phyloP scores from a whole-genome alignment of 1,140 invertebrate genomes.

The Cydia amplana region DNA sequence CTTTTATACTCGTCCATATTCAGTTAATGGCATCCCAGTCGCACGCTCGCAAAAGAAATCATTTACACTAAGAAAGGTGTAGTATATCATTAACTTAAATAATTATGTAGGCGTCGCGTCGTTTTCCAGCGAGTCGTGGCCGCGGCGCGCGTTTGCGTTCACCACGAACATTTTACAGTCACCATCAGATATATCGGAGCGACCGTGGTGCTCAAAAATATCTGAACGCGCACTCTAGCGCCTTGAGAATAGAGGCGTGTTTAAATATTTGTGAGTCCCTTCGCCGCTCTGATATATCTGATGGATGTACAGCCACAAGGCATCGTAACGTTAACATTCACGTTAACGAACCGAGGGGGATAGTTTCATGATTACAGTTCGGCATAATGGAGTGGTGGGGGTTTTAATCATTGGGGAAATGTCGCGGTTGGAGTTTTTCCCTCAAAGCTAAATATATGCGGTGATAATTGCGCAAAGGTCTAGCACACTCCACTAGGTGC shows the following conservation, averaged over 20 bases:
- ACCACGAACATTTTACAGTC: background rate
- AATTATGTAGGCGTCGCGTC: slow-evolving; percentile 68
- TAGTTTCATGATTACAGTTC: slow-evolving; percentile 70
- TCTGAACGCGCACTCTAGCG: too few species aligned
- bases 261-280: too few species aligned
- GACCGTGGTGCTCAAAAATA: too few species aligned
- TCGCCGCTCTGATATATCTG: too few species aligned
- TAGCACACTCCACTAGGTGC: background rate
- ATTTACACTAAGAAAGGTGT: slow-evolving; percentile 68
- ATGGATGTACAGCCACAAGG: background rate
- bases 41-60: slow-evolving; percentile 57
- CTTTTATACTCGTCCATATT: slow-evolving; percentile 38
- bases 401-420: slow-evolving; percentile 77
- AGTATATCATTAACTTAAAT: slow-evolving; percentile 76
- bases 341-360: slow-evolving; percentile 44
- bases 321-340: slow-evolving; percentile 41
- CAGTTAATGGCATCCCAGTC: slow-evolving; percentile 39
- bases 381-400: slow-evolving; percentile 69
- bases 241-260: too few species aligned
- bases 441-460: slow-evolving; percentile 41
- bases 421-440: slow-evolving; percentile 42
- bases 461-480: slow-evolving; percentile 20
- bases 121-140: slow-evolving; percentile 36
- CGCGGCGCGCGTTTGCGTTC: slow-evolving; percentile 39
- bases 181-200: too few species aligned